These are phyloP conservation scores for Zaprionus tsacasi DNA, from an alignment of 1,140 invertebrate species.

Conservation along the genomic window DNA sequence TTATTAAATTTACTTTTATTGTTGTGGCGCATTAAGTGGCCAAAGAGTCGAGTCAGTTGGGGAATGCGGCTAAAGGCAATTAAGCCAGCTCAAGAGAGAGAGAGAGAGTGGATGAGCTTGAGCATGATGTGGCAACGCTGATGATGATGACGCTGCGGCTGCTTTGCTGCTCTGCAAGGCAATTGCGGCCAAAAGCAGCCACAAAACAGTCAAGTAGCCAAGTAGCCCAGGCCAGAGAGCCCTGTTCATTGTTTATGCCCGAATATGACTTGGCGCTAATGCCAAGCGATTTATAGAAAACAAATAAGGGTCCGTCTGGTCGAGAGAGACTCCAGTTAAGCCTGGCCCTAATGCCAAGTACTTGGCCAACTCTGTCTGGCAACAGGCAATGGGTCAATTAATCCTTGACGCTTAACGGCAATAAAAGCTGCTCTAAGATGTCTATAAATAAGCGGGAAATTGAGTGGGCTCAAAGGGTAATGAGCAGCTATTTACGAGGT, in stretches of 20 bases:
- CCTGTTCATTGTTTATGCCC: conserved; percentile 48
- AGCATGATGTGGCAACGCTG: conserved; percentile 19
- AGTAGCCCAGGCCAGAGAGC: conserved; percentile 26
- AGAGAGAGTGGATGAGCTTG: neutral
- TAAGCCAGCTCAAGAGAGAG: conserved; percentile 28
- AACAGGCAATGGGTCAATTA: conserved; percentile 7
- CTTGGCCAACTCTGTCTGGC: neutral
- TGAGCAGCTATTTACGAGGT: neutral
- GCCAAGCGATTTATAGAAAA: conserved; percentile 44
- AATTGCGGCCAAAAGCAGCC: conserved; percentile 64
- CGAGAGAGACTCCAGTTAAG: conserved; percentile 8
- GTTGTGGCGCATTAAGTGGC: conserved; percentile 80
- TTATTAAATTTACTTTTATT: conserved; percentile 82
- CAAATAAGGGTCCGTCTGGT: conserved; percentile 37
- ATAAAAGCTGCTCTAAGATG: neutral
- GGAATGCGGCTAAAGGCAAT: conserved; percentile 50
- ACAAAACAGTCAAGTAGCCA: conserved; percentile 43
- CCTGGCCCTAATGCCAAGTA: conserved; percentile 1
- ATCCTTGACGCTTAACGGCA: neutral
- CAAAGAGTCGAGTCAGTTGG: conserved; percentile 44
- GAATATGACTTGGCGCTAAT: conserved; percentile 67
- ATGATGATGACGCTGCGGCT: conserved; percentile 55
- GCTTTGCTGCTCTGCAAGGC: conserved; percentile 33
- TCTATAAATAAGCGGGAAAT: neutral
- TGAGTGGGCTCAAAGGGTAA: neutral